These are phyloP conservation scores for Pseudolaguvia tuberculata DNA, from an alignment of 2,113 vertebrate genomes.

Conservation along the genomic window DNA sequence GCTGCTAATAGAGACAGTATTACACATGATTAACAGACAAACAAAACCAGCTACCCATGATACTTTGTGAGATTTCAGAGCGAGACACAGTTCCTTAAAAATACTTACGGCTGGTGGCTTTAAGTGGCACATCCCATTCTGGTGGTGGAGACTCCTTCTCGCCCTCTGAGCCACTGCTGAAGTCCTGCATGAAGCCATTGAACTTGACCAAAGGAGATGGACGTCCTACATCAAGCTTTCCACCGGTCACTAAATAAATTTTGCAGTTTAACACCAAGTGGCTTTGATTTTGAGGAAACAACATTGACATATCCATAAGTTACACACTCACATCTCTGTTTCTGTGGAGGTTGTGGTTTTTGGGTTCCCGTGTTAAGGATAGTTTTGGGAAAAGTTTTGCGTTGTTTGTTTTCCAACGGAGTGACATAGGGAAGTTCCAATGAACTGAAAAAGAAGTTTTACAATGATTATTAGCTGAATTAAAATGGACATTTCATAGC, in stretches of 20 bases:
- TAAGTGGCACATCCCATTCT: conserved; percentile 90
- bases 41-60: neutral
- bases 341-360: conserved; percentile 73
- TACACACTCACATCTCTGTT: conserved; percentile 62
- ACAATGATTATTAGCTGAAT: neutral
- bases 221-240: conserved; percentile 79
- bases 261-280: conserved; percentile 33
- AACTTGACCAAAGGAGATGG: conserved; percentile 77
- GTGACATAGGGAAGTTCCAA: conserved; percentile 84
- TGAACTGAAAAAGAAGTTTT: conserved; percentile 66
- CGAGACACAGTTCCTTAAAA: neutral
- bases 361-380: conserved; percentile 72
- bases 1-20: conserved; percentile 65
- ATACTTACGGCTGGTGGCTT: conserved; percentile 79
- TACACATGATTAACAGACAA: neutral
- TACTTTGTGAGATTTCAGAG: neutral
- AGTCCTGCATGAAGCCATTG: conserved; percentile 75
- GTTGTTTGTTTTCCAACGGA: conserved; percentile 84
- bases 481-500: neutral
- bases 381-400: conserved; percentile 83
- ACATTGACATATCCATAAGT: neutral
- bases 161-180: conserved; percentile 94
- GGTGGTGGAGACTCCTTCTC: conserved; percentile 92
- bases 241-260: conserved; percentile 36
- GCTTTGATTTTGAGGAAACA: conserved; percentile 27